phyloP scores from a whole-genome alignment of 2,888 invertebrate species.

The Agriotes lineatus region DNA sequence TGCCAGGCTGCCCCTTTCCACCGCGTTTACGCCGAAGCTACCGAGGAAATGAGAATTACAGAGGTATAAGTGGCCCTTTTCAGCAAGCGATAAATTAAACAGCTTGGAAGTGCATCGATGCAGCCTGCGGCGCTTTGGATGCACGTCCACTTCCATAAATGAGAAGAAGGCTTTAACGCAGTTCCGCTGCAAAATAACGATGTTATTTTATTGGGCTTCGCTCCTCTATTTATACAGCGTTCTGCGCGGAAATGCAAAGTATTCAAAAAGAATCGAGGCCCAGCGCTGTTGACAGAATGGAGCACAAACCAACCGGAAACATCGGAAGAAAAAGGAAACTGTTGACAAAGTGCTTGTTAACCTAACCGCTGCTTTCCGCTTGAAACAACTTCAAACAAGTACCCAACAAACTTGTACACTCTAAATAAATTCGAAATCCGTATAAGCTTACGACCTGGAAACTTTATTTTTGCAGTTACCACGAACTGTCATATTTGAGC shows the following conservation, averaged over 20 bases:
- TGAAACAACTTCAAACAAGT: conserved; percentile 42
- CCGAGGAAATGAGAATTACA: no score
- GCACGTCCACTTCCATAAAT: neutral
- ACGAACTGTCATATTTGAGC: neutral
- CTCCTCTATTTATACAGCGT: no score
- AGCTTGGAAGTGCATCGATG: neutral
- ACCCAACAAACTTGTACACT: conserved; percentile 40
- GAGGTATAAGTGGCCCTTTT: no score
- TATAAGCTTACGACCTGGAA: conserved; percentile 12
- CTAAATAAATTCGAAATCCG: conserved; percentile 38
- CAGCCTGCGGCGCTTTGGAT: neutral
- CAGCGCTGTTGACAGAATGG: conserved; percentile 28
- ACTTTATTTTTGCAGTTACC: conserved; percentile 1
- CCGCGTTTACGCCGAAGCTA: no score
- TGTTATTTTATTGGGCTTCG: neutral
- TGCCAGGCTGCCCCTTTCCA: no score
- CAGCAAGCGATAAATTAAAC: no score
- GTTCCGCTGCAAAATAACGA: neutral
- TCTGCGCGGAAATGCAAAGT: conserved; percentile 13
- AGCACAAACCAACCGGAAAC: conserved; percentile 34
- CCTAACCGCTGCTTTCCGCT: conserved; percentile 42
- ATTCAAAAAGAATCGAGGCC: conserved; percentile 20
- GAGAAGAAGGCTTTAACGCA: neutral
- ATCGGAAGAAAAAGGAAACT: conserved; percentile 42
- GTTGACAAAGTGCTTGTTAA: conserved; percentile 44